phyloP scores from a whole-genome alignment of 2,113 vertebrate genomes.

The Scolopax mira region DNA sequence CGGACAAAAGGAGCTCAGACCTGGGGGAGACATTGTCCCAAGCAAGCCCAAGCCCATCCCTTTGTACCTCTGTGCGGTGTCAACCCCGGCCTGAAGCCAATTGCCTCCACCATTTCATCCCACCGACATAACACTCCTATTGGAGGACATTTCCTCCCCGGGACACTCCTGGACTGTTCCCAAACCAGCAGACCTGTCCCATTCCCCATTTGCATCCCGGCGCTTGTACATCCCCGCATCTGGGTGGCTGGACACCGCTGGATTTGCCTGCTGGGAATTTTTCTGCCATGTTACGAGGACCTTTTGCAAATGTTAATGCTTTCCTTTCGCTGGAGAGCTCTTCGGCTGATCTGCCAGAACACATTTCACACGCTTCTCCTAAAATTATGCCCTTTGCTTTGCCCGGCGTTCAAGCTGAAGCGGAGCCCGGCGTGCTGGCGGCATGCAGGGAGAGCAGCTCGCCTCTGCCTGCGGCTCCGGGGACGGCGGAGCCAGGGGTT shows the following conservation, averaged over 20 bases:
- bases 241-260: background rate
- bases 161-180: background rate
- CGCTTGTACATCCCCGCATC: background rate
- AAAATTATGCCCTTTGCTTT: slow-evolving; percentile 61
- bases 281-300: slow-evolving; percentile 38
- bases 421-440: background rate
- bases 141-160: background rate
- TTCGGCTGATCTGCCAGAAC: slow-evolving; percentile 57
- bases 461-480: background rate
- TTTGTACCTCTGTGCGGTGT: background rate
- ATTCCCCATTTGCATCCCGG: background rate
- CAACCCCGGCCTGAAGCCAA: background rate
- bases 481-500: background rate
- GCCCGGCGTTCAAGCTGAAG: background rate
- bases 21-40: background rate
- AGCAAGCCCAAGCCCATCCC: background rate
- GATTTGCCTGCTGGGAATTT: slow-evolving; percentile 29
- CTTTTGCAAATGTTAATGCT: slow-evolving; percentile 68
- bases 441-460: background rate
- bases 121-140: background rate
- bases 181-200: background rate
- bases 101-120: background rate
- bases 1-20: background rate
- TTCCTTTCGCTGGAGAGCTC: slow-evolving; percentile 50
- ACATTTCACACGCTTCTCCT: slow-evolving; percentile 68